Evolutionary conservation across 2,888 invertebrate species (phyloP).

Genomic region (Elegia similella): DNA sequence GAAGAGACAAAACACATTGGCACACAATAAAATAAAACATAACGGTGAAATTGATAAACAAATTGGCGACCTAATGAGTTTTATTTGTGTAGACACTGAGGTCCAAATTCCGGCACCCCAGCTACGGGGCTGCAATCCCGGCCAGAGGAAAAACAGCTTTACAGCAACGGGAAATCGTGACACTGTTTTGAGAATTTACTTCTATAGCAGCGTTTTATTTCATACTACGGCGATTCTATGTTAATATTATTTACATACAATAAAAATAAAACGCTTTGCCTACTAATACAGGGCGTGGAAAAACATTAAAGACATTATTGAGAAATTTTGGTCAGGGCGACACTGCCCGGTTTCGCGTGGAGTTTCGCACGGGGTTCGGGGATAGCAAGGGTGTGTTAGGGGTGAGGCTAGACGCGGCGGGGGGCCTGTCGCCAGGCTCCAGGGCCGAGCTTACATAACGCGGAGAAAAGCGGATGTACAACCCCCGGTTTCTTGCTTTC

Average conservation of each 20-base stretch:
- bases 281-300: too few species aligned
- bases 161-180: background rate
- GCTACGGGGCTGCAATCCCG: slow-evolving; percentile 26
- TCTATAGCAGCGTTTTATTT: background rate
- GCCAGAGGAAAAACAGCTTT: background rate
- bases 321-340: slow-evolving; percentile 6
- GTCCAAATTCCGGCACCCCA: slow-evolving; percentile 54
- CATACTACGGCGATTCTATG: background rate
- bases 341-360: background rate
- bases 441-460: slow-evolving; percentile 79
- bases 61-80: slow-evolving; percentile 56
- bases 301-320: background rate
- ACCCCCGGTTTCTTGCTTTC: slow-evolving; percentile 54
- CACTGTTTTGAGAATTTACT: slow-evolving; percentile 13
- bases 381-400: slow-evolving; percentile 27
- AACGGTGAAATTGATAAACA: slow-evolving; percentile 48
- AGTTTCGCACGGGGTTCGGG: slow-evolving; percentile 26
- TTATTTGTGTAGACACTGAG: slow-evolving; percentile 47
- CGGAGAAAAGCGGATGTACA: slow-evolving; percentile 74
- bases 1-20: slow-evolving; percentile 11
- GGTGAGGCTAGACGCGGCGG: slow-evolving; percentile 26
- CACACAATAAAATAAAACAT: slow-evolving; percentile 8
- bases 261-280: too few species aligned
- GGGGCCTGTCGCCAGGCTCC: slow-evolving; percentile 60
- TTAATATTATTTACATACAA: background rate